Percentiles rank a stretch among this genome's conserved stretches.
These are phyloP conservation scores for Ursus arctos DNA, from an alignment of 2,113 vertebrate species.

Conservation along the genomic window DNA sequence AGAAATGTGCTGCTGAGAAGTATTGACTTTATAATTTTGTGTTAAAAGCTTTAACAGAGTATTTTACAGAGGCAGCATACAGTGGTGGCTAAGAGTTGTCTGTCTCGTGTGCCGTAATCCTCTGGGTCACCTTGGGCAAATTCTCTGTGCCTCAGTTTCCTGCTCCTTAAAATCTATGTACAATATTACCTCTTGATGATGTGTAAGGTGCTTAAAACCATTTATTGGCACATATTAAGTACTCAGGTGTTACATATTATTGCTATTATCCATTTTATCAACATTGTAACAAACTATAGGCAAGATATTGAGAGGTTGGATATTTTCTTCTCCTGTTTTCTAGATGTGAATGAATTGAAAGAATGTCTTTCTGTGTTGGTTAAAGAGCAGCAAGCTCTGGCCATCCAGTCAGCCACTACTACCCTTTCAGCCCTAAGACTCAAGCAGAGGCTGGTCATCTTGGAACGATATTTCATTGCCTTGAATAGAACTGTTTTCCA, in stretches of 20 bases:
- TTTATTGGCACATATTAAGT: not conserved
- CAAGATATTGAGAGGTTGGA: not conserved
- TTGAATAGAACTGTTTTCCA: constrained; percentile 97
- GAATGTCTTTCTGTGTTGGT: constrained; percentile 96
- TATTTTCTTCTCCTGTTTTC: constrained; percentile 27
- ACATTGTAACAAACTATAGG: not conserved
- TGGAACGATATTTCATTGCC: constrained; percentile 98
- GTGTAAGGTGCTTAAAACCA: not conserved
- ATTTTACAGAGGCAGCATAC: not conserved
- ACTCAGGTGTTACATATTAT: not conserved
- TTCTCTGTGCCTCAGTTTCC: not conserved
- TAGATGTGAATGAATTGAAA: constrained; percentile 95
- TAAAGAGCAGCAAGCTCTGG: constrained; percentile 96
- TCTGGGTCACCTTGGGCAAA: not conserved
- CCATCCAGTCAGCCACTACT: constrained; percentile 94
- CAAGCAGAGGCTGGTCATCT: constrained; percentile 95
- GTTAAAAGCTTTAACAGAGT: not conserved
- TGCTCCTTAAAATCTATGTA: not conserved
- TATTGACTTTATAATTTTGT: not conserved
- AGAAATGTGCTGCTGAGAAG: not conserved
- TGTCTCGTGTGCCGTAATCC: accelerated
- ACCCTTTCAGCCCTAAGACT: constrained; percentile 95
- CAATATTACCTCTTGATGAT: accelerated
- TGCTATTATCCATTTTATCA: not conserved
- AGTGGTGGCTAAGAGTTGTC: not conserved